Percentiles rank a stretch among this genome's conserved stretches.
Conservation (phyloP, 53 echinoderm and acorn worm genomes). For the Temnopleurus reevesii region DNA sequence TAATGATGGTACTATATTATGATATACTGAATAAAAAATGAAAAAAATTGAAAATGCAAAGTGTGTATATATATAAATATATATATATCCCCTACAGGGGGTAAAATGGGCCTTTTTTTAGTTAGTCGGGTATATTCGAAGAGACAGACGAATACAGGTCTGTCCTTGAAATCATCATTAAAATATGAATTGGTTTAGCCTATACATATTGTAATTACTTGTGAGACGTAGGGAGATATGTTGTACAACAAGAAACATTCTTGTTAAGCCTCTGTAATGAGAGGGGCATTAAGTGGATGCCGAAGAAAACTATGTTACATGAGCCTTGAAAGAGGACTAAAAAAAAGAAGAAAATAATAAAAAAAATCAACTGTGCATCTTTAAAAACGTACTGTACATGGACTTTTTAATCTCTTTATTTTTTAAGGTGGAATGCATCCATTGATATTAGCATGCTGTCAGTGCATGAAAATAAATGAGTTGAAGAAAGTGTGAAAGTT, state of each 20-base stretch:
- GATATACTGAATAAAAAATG: slow-evolving; percentile 16
- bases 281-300: not conserved
- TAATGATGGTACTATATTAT: slow-evolving; percentile 58
- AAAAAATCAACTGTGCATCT: slow-evolving; percentile 55
- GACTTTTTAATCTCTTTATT: no score
- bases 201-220: slow-evolving; percentile 19
- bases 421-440: no score
- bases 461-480: no score
- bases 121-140: not conserved
- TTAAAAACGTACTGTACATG: slow-evolving; percentile 1
- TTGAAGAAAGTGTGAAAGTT: no score
- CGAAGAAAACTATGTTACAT: slow-evolving; percentile 24
- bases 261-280: not conserved
- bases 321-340: slow-evolving; percentile 1
- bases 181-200: slow-evolving; percentile 15
- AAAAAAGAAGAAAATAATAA: slow-evolving; percentile 28
- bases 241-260: not conserved
- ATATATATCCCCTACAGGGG: slow-evolving; percentile 7
- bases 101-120: slow-evolving; percentile 23
- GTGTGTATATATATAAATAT: slow-evolving; percentile 33
- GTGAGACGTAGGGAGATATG: slow-evolving; percentile 8
- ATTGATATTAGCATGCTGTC: no score
- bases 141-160: not conserved
- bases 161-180: slow-evolving; percentile 21
- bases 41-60: not conserved